Evolutionary conservation across 2,888 invertebrate species (phyloP).

Genomic region (Cantharis flavilabris): DNA sequence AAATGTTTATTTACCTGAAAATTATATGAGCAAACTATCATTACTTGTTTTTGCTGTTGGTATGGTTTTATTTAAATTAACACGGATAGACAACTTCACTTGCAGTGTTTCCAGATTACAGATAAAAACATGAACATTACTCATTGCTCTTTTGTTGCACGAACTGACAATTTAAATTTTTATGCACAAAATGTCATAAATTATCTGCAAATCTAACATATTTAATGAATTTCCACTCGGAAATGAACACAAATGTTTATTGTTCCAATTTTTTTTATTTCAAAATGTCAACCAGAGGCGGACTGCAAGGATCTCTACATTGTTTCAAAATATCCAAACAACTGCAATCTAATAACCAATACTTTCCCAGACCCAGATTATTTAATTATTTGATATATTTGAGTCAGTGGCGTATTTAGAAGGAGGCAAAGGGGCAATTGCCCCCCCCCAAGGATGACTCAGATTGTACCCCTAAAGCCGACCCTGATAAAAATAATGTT

Average conservation of each 20-base stretch:
- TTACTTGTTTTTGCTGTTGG: slow-evolving; percentile 44
- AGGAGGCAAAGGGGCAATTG: too few relatives aligned
- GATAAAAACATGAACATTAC: slow-evolving; percentile 18
- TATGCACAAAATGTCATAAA: not conserved
- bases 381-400: too few relatives aligned
- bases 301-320: not conserved
- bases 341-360: too few relatives aligned
- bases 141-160: slow-evolving; percentile 11
- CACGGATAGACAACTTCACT: slow-evolving; percentile 42
- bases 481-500: too few relatives aligned
- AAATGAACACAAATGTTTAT: not conserved
- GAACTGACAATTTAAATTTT: slow-evolving; percentile 7
- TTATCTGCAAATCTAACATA: not conserved
- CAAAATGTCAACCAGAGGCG: not conserved
- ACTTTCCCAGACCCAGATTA: too few relatives aligned
- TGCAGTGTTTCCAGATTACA: slow-evolving; percentile 18
- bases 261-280: not conserved
- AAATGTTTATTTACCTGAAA: slow-evolving; percentile 49
- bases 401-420: too few relatives aligned
- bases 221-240: not conserved
- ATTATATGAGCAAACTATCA: slow-evolving; percentile 49
- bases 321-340: too few relatives aligned
- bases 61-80: slow-evolving; percentile 45
- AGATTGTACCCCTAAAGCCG: too few relatives aligned
- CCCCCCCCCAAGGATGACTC: too few relatives aligned